Evolutionary conservation across 1,140 invertebrate species (phyloP).

Genomic region (Eumeta japonica): DNA sequence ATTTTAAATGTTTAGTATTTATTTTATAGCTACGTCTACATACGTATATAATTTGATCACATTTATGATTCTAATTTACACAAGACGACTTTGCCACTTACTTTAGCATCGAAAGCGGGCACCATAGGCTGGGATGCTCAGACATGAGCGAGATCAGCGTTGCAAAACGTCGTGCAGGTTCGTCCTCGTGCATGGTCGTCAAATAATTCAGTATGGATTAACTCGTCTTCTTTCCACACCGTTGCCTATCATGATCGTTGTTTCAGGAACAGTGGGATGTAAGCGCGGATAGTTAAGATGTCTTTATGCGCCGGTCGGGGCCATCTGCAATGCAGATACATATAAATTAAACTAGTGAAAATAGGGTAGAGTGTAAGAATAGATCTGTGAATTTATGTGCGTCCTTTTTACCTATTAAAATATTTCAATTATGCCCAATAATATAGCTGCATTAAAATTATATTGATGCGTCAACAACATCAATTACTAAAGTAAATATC

Average conservation of each 20-base stretch:
- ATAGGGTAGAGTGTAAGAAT: too few species aligned
- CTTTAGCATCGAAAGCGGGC: constrained; percentile 92
- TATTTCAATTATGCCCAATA: constrained; percentile 7
- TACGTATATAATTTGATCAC: too few species aligned
- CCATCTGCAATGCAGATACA: constrained; percentile 72
- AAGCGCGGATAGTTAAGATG: constrained; percentile 89
- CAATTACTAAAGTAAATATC: too few species aligned
- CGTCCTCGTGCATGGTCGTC: constrained; percentile 93
- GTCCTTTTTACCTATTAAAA: too few species aligned
- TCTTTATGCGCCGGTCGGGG: constrained; percentile 91
- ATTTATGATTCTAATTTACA: too few species aligned
- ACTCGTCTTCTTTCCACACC: constrained; percentile 97
- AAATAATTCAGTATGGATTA: constrained; percentile 98
- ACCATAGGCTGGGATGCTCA: constrained; percentile 97
- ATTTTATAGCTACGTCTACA: too few species aligned
- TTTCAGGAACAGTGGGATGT: constrained; percentile 94
- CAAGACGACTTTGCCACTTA: constrained; percentile 8
- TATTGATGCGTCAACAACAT: too few species aligned
- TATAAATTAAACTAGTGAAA: constrained; percentile 8
- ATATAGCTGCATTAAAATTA: too few species aligned
- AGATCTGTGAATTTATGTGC: too few species aligned
- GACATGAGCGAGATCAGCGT: constrained; percentile 96
- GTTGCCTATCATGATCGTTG: constrained; percentile 93
- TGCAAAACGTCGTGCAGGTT: constrained; percentile 97
- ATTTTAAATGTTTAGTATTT: too few species aligned